A percentile compares a stretch with the other conserved stretches of the same genome.
Evolutionary conservation across 2,888 invertebrate genomes (phyloP).

Genomic region (Drosophila diplacantha): DNA sequence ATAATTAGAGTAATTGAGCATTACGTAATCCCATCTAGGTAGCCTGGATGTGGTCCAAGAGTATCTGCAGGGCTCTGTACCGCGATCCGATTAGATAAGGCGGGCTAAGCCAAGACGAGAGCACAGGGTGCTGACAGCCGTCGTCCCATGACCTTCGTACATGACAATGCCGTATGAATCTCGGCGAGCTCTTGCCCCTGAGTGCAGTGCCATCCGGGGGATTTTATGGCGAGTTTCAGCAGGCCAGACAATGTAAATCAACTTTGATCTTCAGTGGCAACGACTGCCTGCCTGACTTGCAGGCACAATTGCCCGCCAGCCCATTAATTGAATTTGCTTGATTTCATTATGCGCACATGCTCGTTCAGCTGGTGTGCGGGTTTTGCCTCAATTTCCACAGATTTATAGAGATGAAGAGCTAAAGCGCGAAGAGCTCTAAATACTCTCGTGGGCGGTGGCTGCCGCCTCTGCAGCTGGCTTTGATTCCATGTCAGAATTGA

Average conservation of each 20-base stretch:
- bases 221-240: slow-evolving; percentile 12
- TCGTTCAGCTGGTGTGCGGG: slow-evolving; percentile 15
- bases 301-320: slow-evolving; percentile 34
- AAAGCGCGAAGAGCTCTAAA: slow-evolving; percentile 11
- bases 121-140: not conserved
- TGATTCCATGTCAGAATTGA: slow-evolving; percentile 28
- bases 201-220: slow-evolving; percentile 8
- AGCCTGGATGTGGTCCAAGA: slow-evolving; percentile 23
- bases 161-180: slow-evolving; percentile 27
- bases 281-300: slow-evolving; percentile 9
- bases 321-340: slow-evolving; percentile 62
- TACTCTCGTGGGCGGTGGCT: slow-evolving; percentile 26
- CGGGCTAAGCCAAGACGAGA: slow-evolving; percentile 3
- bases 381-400: slow-evolving; percentile 16
- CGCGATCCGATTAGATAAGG: slow-evolving; percentile 44
- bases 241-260: slow-evolving; percentile 30
- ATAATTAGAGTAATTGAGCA: slow-evolving; percentile 46
- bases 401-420: slow-evolving; percentile 20
- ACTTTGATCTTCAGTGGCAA: slow-evolving; percentile 25
- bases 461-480: slow-evolving; percentile 9
- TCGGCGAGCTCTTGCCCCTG: slow-evolving; percentile 17
- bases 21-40: slow-evolving; percentile 54
- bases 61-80: slow-evolving; percentile 8
- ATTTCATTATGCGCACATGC: slow-evolving; percentile 51
- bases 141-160: slow-evolving; percentile 30